Percentiles rank a stretch among this genome's conserved stretches.
These are phyloP conservation scores for Icerya purchasi DNA, from an alignment of 2,888 invertebrate species.

Conservation along the genomic window DNA sequence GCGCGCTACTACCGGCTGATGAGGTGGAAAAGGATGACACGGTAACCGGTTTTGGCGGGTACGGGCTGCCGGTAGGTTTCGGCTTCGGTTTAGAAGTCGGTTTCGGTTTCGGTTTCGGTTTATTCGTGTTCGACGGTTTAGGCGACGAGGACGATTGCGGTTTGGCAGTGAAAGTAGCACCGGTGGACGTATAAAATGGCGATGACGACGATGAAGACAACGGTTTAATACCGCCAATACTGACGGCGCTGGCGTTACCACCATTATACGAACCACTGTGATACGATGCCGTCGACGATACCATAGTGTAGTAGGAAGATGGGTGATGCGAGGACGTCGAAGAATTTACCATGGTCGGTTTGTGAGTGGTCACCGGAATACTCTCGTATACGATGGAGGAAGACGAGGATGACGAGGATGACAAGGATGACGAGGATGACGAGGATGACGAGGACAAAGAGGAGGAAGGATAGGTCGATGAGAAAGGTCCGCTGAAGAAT, in stretches of 20 bases:
- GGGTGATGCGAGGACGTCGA: slow-evolving; percentile 15
- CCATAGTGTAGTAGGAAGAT: slow-evolving; percentile 10
- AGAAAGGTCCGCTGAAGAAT: slow-evolving; percentile 20
- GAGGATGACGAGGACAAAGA: slow-evolving; percentile 18
- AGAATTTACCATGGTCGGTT: slow-evolving; percentile 9
- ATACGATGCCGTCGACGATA: slow-evolving; percentile 12
- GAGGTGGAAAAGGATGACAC: too few relatives aligned
- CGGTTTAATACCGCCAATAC: not conserved
- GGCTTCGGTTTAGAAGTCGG: slow-evolving; percentile 25
- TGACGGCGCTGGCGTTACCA: not conserved
- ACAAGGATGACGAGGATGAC: too few relatives aligned
- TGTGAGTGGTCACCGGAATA: slow-evolving; percentile 8
- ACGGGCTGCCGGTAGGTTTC: slow-evolving; percentile 3
- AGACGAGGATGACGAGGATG: slow-evolving; percentile 19
- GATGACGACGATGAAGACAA: slow-evolving; percentile 5
- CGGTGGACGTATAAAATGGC: slow-evolving; percentile 18
- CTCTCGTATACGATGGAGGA: slow-evolving; percentile 7
- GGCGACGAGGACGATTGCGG: slow-evolving; percentile 22
- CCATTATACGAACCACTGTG: too few relatives aligned
- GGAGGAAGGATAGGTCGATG: slow-evolving; percentile 17
- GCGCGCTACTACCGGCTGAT: too few relatives aligned
- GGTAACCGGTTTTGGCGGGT: too few relatives aligned
- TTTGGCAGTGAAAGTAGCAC: slow-evolving; percentile 14
- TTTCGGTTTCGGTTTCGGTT: slow-evolving; percentile 13
- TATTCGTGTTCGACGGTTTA: slow-evolving; percentile 14